Evolutionary conservation across 2,888 invertebrate genomes (phyloP), one percentile per base, ranked within the genome.

Genomic region (Villa cingulata): DNA sequence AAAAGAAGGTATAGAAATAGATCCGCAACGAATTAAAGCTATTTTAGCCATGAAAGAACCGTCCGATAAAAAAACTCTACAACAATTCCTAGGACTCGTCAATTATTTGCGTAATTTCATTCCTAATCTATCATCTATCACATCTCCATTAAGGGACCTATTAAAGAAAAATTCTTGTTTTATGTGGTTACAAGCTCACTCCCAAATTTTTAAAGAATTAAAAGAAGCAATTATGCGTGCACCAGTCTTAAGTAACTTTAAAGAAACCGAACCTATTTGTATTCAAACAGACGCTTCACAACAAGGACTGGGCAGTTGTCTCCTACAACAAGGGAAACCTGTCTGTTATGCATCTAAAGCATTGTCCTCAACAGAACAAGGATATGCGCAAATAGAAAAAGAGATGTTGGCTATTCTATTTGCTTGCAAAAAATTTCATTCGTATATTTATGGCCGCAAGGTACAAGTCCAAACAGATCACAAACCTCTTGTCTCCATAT

Each of bases 101-200:
- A 50, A 50, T 44, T 50, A 45, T 44, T n/a, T 50, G 17, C 36
- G 45, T 29, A 34, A 41, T 19, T 43, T 32, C 32, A 45, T 45
- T 27, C 48, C 48, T 17, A 40, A 48, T 43, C 23, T 51, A 12
- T 38, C 44, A 6, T 19, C 48, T 15, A 12, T 48, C 10, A 40
- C 44, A 15, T 16, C 23, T 16, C 32, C 43, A 14, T 43, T 51
- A 27, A 18, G 45, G n/a, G 39, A 48, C 6, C 27, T 50, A n/a
- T 14, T 50, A 20, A 43, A 41, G 43, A 50, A 43, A 17, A 38
- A 44, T 14, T 5, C 34, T 3, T n/a, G 16, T n/a, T 46, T 43
- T 37, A 16, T 41, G 14, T 50, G 43, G 48, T 36, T 39, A 34
- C 19, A 29, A 5, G 12, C 41, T 7, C 45, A 49, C 19, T 14